phyloP scores from a whole-genome alignment of 2,888 invertebrate species.

The Cryptocheilus praepositus region DNA sequence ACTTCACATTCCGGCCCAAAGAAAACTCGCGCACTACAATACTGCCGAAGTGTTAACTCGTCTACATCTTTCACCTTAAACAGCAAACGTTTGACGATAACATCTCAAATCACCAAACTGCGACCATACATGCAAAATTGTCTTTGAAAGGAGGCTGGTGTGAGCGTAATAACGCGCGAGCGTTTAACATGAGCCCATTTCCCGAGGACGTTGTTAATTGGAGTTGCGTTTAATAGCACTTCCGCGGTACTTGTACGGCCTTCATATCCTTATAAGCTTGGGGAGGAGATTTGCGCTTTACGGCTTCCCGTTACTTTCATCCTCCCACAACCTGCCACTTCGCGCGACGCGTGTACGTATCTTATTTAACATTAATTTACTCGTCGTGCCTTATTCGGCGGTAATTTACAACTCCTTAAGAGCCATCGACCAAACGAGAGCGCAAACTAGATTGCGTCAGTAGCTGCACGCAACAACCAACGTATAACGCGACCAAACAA shows the following conservation, averaged over 20 bases:
- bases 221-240: conserved; percentile 34
- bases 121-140: too few relatives aligned
- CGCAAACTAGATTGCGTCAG: too few relatives aligned
- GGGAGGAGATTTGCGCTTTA: conserved; percentile 17
- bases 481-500: too few relatives aligned
- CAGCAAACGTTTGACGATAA: too few relatives aligned
- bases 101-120: too few relatives aligned
- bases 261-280: conserved; percentile 12
- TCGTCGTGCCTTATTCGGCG: background rate
- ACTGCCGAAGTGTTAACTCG: too few relatives aligned
- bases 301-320: conserved; percentile 9
- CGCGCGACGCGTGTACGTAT: too few relatives aligned
- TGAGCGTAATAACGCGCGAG: background rate
- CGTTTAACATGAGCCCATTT: background rate
- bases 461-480: too few relatives aligned
- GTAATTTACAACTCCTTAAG: background rate
- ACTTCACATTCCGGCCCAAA: too few relatives aligned
- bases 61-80: too few relatives aligned
- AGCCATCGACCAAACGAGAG: too few relatives aligned
- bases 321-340: background rate
- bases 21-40: too few relatives aligned
- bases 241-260: conserved; percentile 16
- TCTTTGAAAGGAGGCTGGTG: background rate
- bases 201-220: conserved; percentile 26
- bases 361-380: background rate